Percentiles rank a stretch among this genome's conserved stretches.
Conservation (phyloP, 2,888 invertebrate species). For the Chironomus tentans region DNA sequence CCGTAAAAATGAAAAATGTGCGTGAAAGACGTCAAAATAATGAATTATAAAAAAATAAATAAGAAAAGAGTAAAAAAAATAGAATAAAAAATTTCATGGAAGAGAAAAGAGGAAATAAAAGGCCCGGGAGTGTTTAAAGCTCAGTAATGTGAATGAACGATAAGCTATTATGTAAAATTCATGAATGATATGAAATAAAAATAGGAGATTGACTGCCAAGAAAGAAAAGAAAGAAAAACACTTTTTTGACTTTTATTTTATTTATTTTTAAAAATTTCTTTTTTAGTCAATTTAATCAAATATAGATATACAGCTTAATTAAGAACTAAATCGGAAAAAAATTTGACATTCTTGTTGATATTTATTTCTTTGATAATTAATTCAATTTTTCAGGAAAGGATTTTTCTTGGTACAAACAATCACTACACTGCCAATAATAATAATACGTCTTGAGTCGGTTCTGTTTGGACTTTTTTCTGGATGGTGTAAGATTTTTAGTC, state of each 20-base stretch:
- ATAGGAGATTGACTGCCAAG: constrained; percentile 19
- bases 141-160: neutral
- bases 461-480: no score
- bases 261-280: neutral
- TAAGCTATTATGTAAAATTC: neutral
- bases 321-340: no score
- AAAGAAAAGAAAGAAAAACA: neutral
- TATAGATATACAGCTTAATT: no score
- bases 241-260: neutral
- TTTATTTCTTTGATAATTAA: no score
- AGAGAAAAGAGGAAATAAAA: neutral
- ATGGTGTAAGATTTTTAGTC: no score
- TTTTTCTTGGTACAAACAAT: no score
- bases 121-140: neutral
- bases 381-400: no score
- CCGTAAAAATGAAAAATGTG: neutral
- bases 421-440: no score
- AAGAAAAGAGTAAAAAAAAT: neutral
- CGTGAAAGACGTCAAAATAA: constrained; percentile 5
- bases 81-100: neutral
- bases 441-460: no score
- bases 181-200: neutral
- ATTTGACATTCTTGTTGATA: no score
- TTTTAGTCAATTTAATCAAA: no score
- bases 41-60: neutral